Evolutionary conservation across 2,888 invertebrate species (phyloP), one percentile per base, ranked within the genome.

Genomic region (Coenonympha glycerion): DNA sequence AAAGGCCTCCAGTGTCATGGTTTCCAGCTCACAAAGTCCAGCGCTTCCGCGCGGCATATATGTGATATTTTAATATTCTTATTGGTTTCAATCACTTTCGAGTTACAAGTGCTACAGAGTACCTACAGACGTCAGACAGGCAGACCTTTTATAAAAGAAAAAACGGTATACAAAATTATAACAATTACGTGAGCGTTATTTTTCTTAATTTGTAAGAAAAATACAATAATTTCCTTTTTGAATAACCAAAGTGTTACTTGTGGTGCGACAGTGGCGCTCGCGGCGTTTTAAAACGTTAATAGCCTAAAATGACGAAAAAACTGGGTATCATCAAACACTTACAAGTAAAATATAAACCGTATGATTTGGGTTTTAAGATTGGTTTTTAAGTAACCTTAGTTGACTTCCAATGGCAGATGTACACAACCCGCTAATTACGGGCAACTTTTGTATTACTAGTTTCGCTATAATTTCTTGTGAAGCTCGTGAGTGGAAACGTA

Each of bases 361-460:
- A 57, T 24, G 0, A 0, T 2, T 1, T 13, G 19, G 6, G 3
- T 18, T 30, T 33, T 55, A 52, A 30, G 11, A 34, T 47, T 18
- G 15, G 37, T 19, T 46, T 46, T 24, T 19, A 8, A 26, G 6
- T 6, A 61, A 47, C 55, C 46, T 42, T 30, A 40, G 26, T 24
- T 37, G 31, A 15, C 26, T 33, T 39, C 36, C 21, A 24, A 50
- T 46, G 49, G 72, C 79, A 81, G 78, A 79, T 80, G 82, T 63
- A 65, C 69, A 65, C 69, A 76, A 74, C 77, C 74, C 71, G 79
- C 74, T 81, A 79, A 83, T 81, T 79, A 76, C 65, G 61, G 66
- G 64, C 70, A 65, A 73, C 73, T 74, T 50, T 53, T 44, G 44
- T 77, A 76, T 73, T 73, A 79, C 77, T 73, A 78, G 78, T 77